phyloP scores from a whole-genome alignment of 2,113 vertebrate genomes.

The Dipodomys merriami region DNA sequence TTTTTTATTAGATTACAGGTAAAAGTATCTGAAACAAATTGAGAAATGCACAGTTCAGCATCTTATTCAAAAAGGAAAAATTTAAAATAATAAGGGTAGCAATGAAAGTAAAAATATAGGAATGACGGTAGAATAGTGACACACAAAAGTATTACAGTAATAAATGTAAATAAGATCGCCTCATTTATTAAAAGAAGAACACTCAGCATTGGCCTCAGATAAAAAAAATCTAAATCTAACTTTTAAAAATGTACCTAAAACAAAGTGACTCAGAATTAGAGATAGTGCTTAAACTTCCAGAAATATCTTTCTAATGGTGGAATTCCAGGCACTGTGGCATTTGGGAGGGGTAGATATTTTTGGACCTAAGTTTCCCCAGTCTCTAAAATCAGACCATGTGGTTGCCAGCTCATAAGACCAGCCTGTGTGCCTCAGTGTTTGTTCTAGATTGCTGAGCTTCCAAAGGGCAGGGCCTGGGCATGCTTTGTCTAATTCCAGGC shows the following conservation, averaged over 20 bases:
- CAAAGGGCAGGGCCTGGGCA: constrained; percentile 53
- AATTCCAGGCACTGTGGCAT: constrained; percentile 77
- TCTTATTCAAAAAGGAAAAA: constrained; percentile 46
- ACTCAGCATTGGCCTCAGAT: neutral
- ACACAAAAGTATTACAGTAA: neutral
- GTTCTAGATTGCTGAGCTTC: constrained; percentile 68
- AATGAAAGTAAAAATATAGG: neutral
- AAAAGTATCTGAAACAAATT: constrained; percentile 42
- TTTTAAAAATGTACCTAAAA: constrained; percentile 35
- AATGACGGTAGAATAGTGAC: neutral
- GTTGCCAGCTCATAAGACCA: constrained; percentile 73
- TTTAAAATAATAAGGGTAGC: constrained; percentile 15
- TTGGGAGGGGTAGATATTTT: constrained; percentile 79
- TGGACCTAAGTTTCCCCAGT: constrained; percentile 65
- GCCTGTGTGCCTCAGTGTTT: constrained; percentile 51
- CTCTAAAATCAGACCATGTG: constrained; percentile 72
- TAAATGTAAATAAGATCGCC: constrained; percentile 35
- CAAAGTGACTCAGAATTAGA: constrained; percentile 62
- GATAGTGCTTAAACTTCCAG: constrained; percentile 60
- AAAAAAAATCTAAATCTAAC: neutral
- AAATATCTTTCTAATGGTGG: constrained; percentile 68
- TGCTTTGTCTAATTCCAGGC: constrained; percentile 66
- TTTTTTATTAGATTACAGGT: constrained; percentile 30
- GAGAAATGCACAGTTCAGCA: constrained; percentile 34
- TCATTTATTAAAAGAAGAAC: constrained; percentile 43